A percentile compares a stretch with the other conserved stretches of the same genome.
phyloP scores from a whole-genome alignment of 2,888 invertebrate genomes.

The Oligia fasciuncula region DNA sequence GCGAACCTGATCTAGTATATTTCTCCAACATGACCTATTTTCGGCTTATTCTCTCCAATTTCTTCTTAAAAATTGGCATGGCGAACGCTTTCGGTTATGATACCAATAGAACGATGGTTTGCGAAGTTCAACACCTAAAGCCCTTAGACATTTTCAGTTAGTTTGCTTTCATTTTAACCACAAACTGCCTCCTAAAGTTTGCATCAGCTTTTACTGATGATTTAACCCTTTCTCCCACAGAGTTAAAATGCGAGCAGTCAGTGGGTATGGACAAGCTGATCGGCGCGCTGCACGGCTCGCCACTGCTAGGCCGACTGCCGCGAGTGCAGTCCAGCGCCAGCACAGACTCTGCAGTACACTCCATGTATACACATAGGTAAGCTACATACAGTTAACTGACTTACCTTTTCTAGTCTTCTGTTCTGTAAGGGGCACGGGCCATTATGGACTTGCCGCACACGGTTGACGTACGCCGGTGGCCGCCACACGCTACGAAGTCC shows the following conservation, averaged over 20 bases:
- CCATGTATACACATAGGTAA: conserved; percentile 93
- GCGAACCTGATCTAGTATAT: too few species aligned
- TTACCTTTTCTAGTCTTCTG: not conserved
- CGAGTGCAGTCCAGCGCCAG: conserved; percentile 95
- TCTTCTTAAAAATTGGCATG: not conserved
- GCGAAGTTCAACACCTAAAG: too few species aligned
- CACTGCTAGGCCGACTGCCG: conserved; percentile 92
- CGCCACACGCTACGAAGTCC: too few species aligned
- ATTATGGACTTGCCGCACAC: too few species aligned
- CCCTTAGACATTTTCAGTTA: not conserved
- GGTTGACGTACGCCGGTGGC: too few species aligned
- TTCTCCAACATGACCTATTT: too few species aligned
- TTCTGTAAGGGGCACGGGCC: too few species aligned
- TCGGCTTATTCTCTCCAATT: too few species aligned
- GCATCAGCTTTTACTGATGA: not conserved
- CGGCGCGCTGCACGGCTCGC: conserved; percentile 92
- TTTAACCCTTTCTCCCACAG: conserved; percentile 66
- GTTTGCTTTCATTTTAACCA: not conserved
- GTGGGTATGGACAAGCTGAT: conserved; percentile 90
- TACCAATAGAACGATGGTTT: not conserved
- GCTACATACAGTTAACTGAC: not conserved
- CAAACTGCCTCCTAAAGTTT: not conserved
- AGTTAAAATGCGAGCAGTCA: conserved; percentile 87
- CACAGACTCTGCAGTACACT: conserved; percentile 97
- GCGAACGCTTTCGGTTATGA: too few species aligned